Base-by-base conservation (phyloP, 2,113 vertebrate species). In the Lethenteron camtschaticum region DNA sequence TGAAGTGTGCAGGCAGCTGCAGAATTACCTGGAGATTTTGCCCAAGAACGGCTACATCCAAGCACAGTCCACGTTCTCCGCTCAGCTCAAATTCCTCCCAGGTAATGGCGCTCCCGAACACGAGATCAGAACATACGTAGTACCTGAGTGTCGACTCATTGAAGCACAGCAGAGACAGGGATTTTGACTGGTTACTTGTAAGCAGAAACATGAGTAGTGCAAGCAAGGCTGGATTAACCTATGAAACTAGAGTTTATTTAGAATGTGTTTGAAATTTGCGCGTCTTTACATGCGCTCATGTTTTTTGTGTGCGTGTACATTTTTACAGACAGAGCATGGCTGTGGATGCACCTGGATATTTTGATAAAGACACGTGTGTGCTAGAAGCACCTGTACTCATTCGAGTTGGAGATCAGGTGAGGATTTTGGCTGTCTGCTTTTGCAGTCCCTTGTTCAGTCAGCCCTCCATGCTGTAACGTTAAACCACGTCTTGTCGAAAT, bases 1-100 rank as follows among this genome's bases (percentile, higher is more conserved):
- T 57, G 81, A 87, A 56, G 82, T 96, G 11, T 85, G 86, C 77
- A 82, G 76, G 70, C 84, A 86, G 75, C 74, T 96, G 74, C 81
- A 75, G 71, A 87, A 80, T 68, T 88, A 96, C 79, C 74, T 95
- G 76, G 83, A 90, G 75, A 79, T 96, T 60, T 76, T 88, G 12
- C 89, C 91, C 1, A 85, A 84, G 78, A 85, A 75, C 0, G 83
- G 82, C 68, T 87, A 80, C 75, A 79, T 96, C 71, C 87, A 87
- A 78, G 78, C 87, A 9, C 79, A 78, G 12, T 86, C 88, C 0
- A 82, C 78, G 72, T 87, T 84, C 74, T 82, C 77, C 0, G 82
- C 85, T 18, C 87, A 85, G 14, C 76, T 95, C 74, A 95, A 83
- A 79, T 96, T 97, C 77, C 78, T 83, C 75, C 91, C 6, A 87